Evolutionary conservation across 2,113 vertebrate genomes (phyloP), one percentile per base, ranked within the genome.

Genomic region (Oreocharis arfaki): DNA sequence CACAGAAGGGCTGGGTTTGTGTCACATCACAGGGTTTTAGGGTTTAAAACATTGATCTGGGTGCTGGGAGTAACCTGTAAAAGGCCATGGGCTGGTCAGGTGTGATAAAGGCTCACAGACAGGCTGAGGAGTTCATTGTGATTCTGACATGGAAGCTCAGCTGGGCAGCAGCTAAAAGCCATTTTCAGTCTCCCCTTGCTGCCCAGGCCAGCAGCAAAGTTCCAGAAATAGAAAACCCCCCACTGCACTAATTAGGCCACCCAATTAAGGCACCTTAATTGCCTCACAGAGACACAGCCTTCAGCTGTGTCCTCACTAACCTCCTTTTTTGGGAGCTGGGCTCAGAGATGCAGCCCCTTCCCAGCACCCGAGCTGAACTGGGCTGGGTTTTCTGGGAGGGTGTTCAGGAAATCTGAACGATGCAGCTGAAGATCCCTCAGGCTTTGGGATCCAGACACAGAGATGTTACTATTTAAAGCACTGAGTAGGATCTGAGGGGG

Each of bases 241-340:
- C 0, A 0, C 78, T 84, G 49, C 42, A 39, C 57, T 96, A 96
- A 96, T 97, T 90, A 92, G 96, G 92, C 90, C 88, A 92, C 88
- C 76, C 49, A 87, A 90, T 96, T 94, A 96, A 94, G 53, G 76
- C 76, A 61, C 86, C 41, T 87, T 94, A 90, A 94, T 93, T 95
- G 69, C 69, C 64, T 89, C 0, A 0, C 28, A 55, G 88, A 81
- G 56, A 33, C 60, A 14, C 18, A 64, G 56, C 21, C 73, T 60
- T 44, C 50, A 55, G 44, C 76, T 71, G 33, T 76, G 64, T 64
- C 84, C 76, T 93, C 49, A 50, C 95, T 80, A 77, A 56, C 35
- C 50, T 94, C 50, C 37, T 87, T 81, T 88, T 27, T 10, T 0
- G 0, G 83, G 78, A 76, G 5, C 32, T 9, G 59, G 53, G 26